A percentile compares a stretch with the other conserved stretches of the same genome.
phyloP scores from a whole-genome alignment of 2,113 vertebrate species.

The Vidua macroura region DNA sequence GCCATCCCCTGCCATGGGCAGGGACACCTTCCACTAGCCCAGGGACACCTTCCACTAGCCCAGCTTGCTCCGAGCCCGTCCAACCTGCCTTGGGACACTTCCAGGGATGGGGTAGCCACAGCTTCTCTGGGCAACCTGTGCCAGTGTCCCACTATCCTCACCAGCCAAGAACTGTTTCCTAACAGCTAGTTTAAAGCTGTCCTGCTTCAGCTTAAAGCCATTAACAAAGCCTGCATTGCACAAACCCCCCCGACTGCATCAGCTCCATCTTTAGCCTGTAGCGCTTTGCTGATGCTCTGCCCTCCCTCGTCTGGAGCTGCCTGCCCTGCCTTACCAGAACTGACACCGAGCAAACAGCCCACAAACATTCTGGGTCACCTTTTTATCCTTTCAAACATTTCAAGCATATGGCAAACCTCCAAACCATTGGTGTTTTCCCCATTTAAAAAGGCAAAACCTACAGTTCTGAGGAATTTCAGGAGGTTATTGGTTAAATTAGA shows the following conservation, averaged over 20 bases:
- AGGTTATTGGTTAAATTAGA: neutral
- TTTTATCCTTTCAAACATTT: neutral
- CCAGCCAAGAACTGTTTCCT: neutral
- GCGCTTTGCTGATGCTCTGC: neutral
- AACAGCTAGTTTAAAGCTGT: neutral
- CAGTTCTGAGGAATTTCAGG: neutral
- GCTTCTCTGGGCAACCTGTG: neutral
- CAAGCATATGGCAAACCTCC: neutral
- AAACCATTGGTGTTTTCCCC: neutral
- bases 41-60: neutral
- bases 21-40: neutral
- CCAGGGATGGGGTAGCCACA: neutral
- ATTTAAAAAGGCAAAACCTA: neutral
- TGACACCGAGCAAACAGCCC: neutral
- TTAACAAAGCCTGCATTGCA: neutral
- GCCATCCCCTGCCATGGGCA: neutral
- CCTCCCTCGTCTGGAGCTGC: neutral
- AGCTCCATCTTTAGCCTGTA: neutral
- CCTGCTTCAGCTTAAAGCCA: neutral
- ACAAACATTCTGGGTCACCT: neutral
- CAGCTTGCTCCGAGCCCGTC: fast-evolving
- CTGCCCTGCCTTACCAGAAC: neutral
- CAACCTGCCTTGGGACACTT: neutral
- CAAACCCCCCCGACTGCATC: neutral
- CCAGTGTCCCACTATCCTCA: neutral